Base-by-base conservation (phyloP, 2,888 invertebrate genomes). In the Adelphocoris suturalis region DNA sequence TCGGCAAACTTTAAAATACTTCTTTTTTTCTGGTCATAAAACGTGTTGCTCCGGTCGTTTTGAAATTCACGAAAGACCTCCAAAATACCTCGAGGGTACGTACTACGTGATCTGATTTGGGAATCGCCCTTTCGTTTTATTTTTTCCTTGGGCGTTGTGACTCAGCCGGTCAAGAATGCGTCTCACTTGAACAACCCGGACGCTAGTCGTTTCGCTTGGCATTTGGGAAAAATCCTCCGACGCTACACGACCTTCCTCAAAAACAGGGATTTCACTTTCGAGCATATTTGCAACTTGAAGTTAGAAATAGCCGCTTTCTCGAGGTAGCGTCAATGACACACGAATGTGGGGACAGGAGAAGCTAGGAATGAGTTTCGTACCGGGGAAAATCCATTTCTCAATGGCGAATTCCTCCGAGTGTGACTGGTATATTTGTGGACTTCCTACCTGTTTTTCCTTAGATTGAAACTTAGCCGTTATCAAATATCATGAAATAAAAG, bases 31-130 rank as follows among this genome's bases (percentile, higher is more conserved):
- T 23, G 23, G 68, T 23, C 68, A 68, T 68, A 68, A 68, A 68
- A 23, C 68, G 68, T 68, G 68, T 68, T 68, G 68, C 68, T 23
- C 4, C 68, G 27, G 11, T 23, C 27, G 68, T 68, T 68, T 68
- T 68, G 68, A 23, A 68, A 68, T 68, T 68, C 68, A 68, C 68
- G 23, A 68, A 23, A 68, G 68, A 27, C 68, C 68, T 68, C 68
- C 68, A 7, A 68, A 68, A 68, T 68, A 68, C 68, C 27, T 23
- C 23, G 27, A 7, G 19, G 68, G 68, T 52, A 52, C 52, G 23
- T 68, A 68, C 68, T 68, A 68, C 68, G 68, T 68, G 68, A 68
- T 68, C 68, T 23, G 68, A 68, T 68, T 68, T 23, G 23, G 5
- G 68, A 23, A 68, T 68, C 19, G 68, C 23, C 68, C 23, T 68